Evolutionary conservation across 2,888 invertebrate genomes (phyloP), one percentile per base, ranked within the genome.

Genomic region (Celastrina argiolus): DNA sequence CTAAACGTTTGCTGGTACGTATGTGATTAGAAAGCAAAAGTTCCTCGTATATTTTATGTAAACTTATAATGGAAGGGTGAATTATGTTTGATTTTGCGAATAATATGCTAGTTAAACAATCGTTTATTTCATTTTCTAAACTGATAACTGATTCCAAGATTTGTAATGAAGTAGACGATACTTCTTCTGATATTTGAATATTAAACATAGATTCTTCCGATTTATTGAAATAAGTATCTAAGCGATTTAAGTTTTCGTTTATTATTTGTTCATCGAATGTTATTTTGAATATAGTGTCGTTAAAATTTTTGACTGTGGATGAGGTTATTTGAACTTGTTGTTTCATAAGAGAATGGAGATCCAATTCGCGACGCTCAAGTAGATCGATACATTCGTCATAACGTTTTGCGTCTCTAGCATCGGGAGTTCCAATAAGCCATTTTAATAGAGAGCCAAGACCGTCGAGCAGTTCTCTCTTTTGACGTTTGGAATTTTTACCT

Each of bases 401-500:
- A 5, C 67, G 66, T 68, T 74, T 69, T 0, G 76, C 74, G 59
- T 76, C 74, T 68, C 71, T 74, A 1, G 77, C 74, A 56, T 78
- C 75, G 0, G 76, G 76, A 22, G 76, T 77, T 18, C 75, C 75
- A 12, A 76, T 75, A 0, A 77, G 72, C 69, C 72, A 76, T 74
- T 76, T 76, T 2, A 76, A 58, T 7, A 77, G 45, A 3, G 74
- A 70, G 56, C 77, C 72, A 14, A 77, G 45, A 8, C 73, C 77
- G 36, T 78, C 74, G 36, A 63, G 22, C 18, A 63, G n/a, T 73
- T 77, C 75, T 16, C 75, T 63, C 69, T 75, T 76, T n/a, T n/a
- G n/a, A n/a, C n/a, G n/a, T n/a, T n/a, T n/a, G n/a, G n/a, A n/a
- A n/a, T 73, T 75, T 28, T 71, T 39, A 26, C 56, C 56, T 22